phyloP scores from a whole-genome alignment of 2,888 invertebrate genomes.

The Autographa pulchrina region DNA sequence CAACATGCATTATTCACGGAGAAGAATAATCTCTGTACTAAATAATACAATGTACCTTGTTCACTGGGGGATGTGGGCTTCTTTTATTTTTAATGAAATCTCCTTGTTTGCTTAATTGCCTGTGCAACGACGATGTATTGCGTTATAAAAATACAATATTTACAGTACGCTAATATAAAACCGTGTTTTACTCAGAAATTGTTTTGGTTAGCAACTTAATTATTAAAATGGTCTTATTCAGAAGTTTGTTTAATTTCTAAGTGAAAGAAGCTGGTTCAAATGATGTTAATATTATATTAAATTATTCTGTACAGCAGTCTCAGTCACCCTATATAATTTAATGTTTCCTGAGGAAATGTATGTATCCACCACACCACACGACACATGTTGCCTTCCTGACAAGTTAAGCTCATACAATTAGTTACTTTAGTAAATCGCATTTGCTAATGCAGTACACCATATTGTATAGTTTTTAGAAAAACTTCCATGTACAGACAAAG shows the following conservation, averaged over 20 bases:
- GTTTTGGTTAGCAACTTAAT: background rate
- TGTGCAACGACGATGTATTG: slow-evolving; percentile 49
- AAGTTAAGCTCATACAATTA: slow-evolving; percentile 36
- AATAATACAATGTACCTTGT: slow-evolving; percentile 68
- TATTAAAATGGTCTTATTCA: background rate
- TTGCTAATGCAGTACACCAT: slow-evolving; percentile 11
- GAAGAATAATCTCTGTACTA: slow-evolving; percentile 68
- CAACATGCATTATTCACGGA: slow-evolving; percentile 70
- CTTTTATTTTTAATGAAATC: slow-evolving; percentile 74
- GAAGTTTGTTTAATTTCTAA: background rate
- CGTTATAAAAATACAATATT: slow-evolving; percentile 50
- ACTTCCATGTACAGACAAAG: slow-evolving; percentile 9
- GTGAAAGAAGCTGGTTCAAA: background rate
- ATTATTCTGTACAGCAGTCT: slow-evolving; percentile 7
- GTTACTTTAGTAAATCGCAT: slow-evolving; percentile 36
- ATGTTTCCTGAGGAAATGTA: slow-evolving; percentile 31
- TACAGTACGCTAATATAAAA: slow-evolving; percentile 6
- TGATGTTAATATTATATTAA: background rate
- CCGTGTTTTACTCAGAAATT: slow-evolving; percentile 6
- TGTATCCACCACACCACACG: slow-evolving; percentile 10
- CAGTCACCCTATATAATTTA: slow-evolving; percentile 24
- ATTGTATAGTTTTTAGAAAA: background rate
- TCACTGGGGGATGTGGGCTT: slow-evolving; percentile 59
- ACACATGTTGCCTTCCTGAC: slow-evolving; percentile 32
- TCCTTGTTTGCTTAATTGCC: slow-evolving; percentile 71